phyloP scores from a whole-genome alignment of 2,888 invertebrate species.

The Busseola fusca region DNA sequence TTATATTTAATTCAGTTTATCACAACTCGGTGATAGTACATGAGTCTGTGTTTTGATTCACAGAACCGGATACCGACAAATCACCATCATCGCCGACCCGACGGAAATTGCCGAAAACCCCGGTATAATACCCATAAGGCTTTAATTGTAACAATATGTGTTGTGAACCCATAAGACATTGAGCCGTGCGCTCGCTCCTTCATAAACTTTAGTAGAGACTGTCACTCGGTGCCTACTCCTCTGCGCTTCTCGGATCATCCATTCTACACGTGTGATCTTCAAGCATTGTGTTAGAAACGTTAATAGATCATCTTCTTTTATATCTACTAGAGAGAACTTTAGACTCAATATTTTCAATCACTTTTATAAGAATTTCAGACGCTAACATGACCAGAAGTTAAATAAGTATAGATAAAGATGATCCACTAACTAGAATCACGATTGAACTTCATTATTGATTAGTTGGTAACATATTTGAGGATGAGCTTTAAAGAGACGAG shows the following conservation, averaged over 20 bases:
- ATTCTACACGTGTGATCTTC: slow-evolving; percentile 71
- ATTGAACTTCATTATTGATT: slow-evolving; percentile 61
- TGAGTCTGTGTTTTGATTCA: slow-evolving; percentile 81
- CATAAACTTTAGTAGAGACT: slow-evolving; percentile 86
- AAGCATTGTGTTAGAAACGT: slow-evolving; percentile 70
- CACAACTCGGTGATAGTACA: slow-evolving; percentile 66
- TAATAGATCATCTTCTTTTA: slow-evolving; percentile 73
- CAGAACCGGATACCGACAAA: slow-evolving; percentile 96
- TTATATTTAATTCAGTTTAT: slow-evolving; percentile 31
- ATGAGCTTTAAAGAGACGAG: slow-evolving; percentile 64
- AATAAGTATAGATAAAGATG: slow-evolving; percentile 60
- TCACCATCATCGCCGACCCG: slow-evolving; percentile 96
- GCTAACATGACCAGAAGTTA: slow-evolving; percentile 14
- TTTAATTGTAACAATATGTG: slow-evolving; percentile 89
- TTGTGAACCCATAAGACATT: slow-evolving; percentile 88
- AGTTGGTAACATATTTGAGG: slow-evolving; percentile 63
- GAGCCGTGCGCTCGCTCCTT: slow-evolving; percentile 79
- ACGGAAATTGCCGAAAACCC: slow-evolving; percentile 98
- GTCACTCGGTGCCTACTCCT: slow-evolving; percentile 88
- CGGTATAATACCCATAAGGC: slow-evolving; percentile 94
- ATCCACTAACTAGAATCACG: slow-evolving; percentile 70
- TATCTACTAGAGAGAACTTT: slow-evolving; percentile 37
- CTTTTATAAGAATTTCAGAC: slow-evolving; percentile 48
- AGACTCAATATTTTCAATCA: slow-evolving; percentile 44
- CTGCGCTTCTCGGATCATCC: slow-evolving; percentile 82